phyloP scores from a whole-genome alignment of 2,888 invertebrate species.

The Anodontia alba region DNA sequence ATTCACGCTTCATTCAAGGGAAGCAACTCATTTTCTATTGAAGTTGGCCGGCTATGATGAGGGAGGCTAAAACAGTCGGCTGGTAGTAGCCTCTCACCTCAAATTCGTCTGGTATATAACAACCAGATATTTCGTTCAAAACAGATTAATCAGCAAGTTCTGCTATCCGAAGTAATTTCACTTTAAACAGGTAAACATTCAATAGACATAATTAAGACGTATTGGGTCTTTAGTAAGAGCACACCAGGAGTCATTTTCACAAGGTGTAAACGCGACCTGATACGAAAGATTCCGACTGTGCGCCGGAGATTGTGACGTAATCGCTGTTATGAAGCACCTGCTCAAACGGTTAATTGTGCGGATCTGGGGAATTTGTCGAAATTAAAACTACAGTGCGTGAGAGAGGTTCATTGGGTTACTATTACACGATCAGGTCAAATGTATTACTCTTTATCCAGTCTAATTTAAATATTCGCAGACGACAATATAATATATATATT shows the following conservation, averaged over 20 bases:
- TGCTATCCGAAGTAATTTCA: neutral
- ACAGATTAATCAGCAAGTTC: neutral
- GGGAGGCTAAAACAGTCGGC: no score
- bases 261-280: neutral
- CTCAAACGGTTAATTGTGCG: neutral
- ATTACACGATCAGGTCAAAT: conserved; percentile 7
- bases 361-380: conserved; percentile 11
- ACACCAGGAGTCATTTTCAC: neutral
- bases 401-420: conserved; percentile 14
- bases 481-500: no score
- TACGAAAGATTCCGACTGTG: conserved; percentile 11
- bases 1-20: no score
- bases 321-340: neutral
- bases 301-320: conserved; percentile 8
- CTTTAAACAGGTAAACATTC: neutral
- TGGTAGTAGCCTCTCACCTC: no score
- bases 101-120: no score
- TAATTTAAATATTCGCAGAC: no score
- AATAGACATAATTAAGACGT: neutral
- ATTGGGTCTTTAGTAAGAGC: neutral
- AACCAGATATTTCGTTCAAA: no score
- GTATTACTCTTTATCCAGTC: neutral
- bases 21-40: no score
- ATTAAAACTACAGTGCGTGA: conserved; percentile 6
- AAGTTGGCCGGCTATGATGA: no score